Base-by-base conservation (phyloP, 2,113 vertebrate genomes). In the Phyllostomus discolor region DNA sequence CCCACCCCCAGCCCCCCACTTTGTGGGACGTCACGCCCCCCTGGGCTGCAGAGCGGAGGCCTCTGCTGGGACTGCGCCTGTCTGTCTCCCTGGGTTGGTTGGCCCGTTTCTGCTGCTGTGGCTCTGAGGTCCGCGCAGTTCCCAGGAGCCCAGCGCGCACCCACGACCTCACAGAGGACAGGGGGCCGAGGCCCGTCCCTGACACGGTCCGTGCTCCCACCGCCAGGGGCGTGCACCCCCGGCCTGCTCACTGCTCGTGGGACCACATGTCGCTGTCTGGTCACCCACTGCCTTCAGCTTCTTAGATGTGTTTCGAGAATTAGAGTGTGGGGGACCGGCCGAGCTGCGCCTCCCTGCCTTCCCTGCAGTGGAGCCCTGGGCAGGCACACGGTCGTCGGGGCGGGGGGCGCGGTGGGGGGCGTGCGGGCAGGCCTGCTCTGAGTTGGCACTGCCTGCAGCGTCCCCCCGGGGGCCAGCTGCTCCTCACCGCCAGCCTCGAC, bases 251-350 rank as follows among this genome's bases (percentile, higher is more conserved):
- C 64, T 1, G 6, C 38, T 24, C 9, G 5, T 26, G 14, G 0
- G 73, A 46, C 9, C 9, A 0, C 9, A 38, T 0, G 31, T 8
- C 76, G 73, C 57, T 70, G 0, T 0, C 26, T 0, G 31, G 62
- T 1, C 16, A 1, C 12, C 26, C 0, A 2, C 66, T 72, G 69
- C 79, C 46, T 2, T 35, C 6, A 3, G 9, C 66, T 26, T 59
- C 62, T 94, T 28, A 28, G 31, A 20, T 31, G 33, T 19, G 7
- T 70, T 87, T 76, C 17, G 59, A 33, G 72, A 33, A 57, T 22
- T 76, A 10, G 66, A 46, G 19, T 14, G 59, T 43, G 35, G 33
- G 26, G 20, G 9, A 10, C 0, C 7, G 28, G 35, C 17, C 41
- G 6, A 46, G 35, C 28, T 66, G 59, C 57, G 64, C 33, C 24